Conservation (phyloP, 2,888 invertebrate species). For the Deilephila porcellus region DNA sequence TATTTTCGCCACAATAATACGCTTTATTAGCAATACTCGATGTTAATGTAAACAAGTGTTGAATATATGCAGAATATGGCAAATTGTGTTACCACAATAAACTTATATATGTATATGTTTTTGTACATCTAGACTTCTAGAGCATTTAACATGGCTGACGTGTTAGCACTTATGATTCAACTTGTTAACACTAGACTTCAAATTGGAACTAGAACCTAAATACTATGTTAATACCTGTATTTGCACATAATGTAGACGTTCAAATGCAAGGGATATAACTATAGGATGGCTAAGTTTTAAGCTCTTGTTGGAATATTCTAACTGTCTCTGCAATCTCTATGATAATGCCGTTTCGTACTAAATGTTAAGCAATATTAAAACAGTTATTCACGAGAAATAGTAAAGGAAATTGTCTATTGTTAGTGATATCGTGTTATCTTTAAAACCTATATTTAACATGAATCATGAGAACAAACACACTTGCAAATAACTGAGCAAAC, state of each 20-base stretch:
- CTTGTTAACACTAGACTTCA: conserved; percentile 11
- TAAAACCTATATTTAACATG: conserved; percentile 18
- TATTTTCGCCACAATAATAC: not conserved
- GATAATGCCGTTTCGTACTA: too few relatives aligned
- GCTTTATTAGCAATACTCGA: conserved; percentile 18
- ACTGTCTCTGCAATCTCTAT: too few relatives aligned
- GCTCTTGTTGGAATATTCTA: too few relatives aligned
- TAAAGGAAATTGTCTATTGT: not conserved
- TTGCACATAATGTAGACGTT: not conserved
- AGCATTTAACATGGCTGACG: conserved; percentile 46
- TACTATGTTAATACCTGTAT: not conserved
- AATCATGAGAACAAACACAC: conserved; percentile 12
- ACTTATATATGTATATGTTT: conserved; percentile 34
- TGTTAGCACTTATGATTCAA: conserved; percentile 44
- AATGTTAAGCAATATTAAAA: not conserved
- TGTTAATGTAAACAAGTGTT: conserved; percentile 24
- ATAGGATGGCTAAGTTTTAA: too few relatives aligned
- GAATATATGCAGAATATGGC: conserved; percentile 22
- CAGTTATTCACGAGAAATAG: not conserved
- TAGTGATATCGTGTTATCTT: conserved; percentile 12
- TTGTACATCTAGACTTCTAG: conserved; percentile 36
- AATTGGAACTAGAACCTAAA: not conserved
- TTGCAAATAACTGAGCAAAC: conserved; percentile 15
- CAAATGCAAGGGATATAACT: not conserved
- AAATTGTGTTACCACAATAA: conserved; percentile 25